Evolutionary conservation across 2,888 invertebrate genomes (phyloP), one percentile per base, ranked within the genome.

Genomic region (Clostera curtula): DNA sequence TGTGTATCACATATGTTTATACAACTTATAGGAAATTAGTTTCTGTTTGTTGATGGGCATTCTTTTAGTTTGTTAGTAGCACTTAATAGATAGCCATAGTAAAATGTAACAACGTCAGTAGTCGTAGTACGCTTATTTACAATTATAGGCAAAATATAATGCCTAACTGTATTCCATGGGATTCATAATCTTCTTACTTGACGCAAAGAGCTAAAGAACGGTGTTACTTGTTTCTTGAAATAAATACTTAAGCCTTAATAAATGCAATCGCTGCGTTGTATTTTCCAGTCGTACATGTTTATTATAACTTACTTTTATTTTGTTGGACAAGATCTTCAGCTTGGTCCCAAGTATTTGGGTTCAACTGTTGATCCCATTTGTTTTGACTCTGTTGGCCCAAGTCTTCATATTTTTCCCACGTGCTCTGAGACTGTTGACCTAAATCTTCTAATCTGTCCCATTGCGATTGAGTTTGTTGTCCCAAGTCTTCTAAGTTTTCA

Each of bases 401-500:
- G 28, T 55, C 41, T 33, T 53, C 51, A 13, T 38, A 31, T 9
- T 48, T 43, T 4, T 50, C 40, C 43, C 40, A 51, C 24, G 47
- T 35, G 25, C 25, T 48, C 47, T 56, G 53, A 4, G 53, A 41
- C 40, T 67, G 59, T 36, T 71, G 71, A 21, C 47, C 56, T 24
- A 58, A 37, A 26, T 59, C 36, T 38, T 63, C 58, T 25, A 51
- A 26, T 12, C 53, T 49, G 9, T 47, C 46, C 50, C 50, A 54
- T 11, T 40, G 33, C 12, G 40, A 57, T 45, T 49, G 50, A 13
- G 39, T 19, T 54, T 40, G 24, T 47, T 44, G 41, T 1, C 25
- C 35, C 11, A 35, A 24, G 41, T 38, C 32, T 31, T 25, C 40
- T n/a, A 29, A 27, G 24, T 25, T 43, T 36, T 44, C 46, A 22